Base-by-base conservation (phyloP, 2,797 vertebrate species). In the Vultur gryphus region DNA sequence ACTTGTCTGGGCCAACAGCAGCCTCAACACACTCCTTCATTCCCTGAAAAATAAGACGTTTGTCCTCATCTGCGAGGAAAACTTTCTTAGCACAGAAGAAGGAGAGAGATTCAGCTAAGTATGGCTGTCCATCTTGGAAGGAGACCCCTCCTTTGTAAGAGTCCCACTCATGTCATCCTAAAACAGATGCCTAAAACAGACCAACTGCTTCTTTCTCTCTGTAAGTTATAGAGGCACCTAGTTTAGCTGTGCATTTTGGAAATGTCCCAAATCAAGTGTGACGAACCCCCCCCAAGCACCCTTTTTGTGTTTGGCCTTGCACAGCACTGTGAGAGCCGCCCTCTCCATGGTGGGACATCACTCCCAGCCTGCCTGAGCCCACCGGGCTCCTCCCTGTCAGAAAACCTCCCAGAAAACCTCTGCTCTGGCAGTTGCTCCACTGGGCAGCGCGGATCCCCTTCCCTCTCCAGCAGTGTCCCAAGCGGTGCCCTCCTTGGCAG, bases 401-500 rank as follows among this genome's bases (percentile, higher is more conserved):
- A 54, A 79, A 73, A 24, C 16, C 16, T 65, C 33, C n/a, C 11
- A 33, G n/a, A n/a, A 84, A 44, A 33, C 15, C 8, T 59, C 75
- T 57, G 21, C 41, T 80, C 41, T 35, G 33, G 41, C 55, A 70
- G 35, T 13, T 28, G 16, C 10, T 88, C 14, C 1, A 2, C 33
- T 29, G 72, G 10, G 15, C 31, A 84, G 31, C 0, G 1, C 1
- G 1, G 28, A 39, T 26, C 23, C 37, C 35, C 13, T 70, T 75
- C n/a, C 31, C 10, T 48, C 39, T 76, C 28, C 35, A 69, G 28
- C 64, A 49, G 16, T 10, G 29, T 55, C 57, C 46, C n/a, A 62
- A 11, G 25, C 51, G 13, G 20, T 65, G 28, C 10, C 20, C 39
- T 70, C 25, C 29, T 49, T 20, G 69, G 20, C 20, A 43, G n/a